Conservation (phyloP, 1,140 invertebrate species). For the Artemia franciscana region DNA sequence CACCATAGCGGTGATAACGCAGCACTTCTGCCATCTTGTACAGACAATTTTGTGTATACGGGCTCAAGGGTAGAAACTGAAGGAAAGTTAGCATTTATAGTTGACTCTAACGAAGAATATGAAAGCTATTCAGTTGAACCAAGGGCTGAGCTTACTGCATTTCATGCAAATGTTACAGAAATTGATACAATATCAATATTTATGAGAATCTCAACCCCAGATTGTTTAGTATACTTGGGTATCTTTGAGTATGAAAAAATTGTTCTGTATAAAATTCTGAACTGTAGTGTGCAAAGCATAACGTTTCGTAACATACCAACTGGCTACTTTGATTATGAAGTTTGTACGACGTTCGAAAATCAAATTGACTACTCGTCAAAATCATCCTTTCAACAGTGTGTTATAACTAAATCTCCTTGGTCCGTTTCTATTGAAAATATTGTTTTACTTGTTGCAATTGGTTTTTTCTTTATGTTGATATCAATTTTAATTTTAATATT, state of each 20-base stretch:
- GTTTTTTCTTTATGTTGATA: background rate
- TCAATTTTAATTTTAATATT: background rate
- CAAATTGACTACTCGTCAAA: background rate
- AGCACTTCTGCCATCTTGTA: constrained; percentile 26
- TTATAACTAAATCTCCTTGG: background rate
- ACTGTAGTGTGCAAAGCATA: background rate
- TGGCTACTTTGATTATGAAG: background rate
- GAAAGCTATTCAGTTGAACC: background rate
- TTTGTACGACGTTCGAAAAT: background rate
- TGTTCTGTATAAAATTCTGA: background rate
- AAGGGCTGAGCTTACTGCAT: background rate
- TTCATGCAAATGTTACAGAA: background rate
- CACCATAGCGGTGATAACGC: constrained; percentile 21
- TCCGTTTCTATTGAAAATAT: background rate
- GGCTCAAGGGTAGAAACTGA: background rate
- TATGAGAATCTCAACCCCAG: background rate
- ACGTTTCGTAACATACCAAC: background rate
- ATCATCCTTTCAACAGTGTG: background rate
- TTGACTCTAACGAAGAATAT: background rate
- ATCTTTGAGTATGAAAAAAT: background rate
- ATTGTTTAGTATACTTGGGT: background rate
- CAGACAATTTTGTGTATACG: constrained; percentile 16
- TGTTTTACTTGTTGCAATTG: background rate
- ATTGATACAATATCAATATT: background rate
- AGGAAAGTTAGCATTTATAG: background rate